Evolutionary conservation across 2,888 invertebrate species (phyloP).

Genomic region (Perizoma affinitatum): DNA sequence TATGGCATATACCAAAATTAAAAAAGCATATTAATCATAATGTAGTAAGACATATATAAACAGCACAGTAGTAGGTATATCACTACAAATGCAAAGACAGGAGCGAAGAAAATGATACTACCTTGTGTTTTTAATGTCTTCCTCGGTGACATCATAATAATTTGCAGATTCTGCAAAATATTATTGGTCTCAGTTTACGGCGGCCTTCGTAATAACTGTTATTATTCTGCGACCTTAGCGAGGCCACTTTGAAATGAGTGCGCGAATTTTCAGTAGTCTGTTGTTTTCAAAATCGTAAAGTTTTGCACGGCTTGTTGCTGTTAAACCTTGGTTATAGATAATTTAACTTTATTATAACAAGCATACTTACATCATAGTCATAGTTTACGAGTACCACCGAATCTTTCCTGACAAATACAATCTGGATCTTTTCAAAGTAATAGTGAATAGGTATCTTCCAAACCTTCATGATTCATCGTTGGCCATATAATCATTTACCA

Average conservation of each 20-base stretch:
- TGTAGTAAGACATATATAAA: too few species aligned
- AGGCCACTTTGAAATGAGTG: slow-evolving; percentile 31
- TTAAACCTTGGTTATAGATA: slow-evolving; percentile 19
- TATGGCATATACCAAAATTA: too few species aligned
- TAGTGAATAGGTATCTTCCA: too few species aligned
- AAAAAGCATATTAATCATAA: too few species aligned
- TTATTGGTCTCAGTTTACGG: slow-evolving; percentile 30
- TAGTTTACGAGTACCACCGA: too few species aligned
- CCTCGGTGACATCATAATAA: slow-evolving; percentile 58
- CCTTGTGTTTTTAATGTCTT: slow-evolving; percentile 47
- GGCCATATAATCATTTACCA: too few species aligned
- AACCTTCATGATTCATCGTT: too few species aligned
- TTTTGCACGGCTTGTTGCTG: slow-evolving; percentile 6
- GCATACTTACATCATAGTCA: too few species aligned
- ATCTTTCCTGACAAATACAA: too few species aligned
- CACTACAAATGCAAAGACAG: too few species aligned
- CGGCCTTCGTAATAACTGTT: slow-evolving; percentile 27
- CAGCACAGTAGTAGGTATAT: too few species aligned
- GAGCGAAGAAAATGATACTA: background rate
- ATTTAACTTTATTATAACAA: background rate
- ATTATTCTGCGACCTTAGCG: slow-evolving; percentile 14
- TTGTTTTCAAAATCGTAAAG: slow-evolving; percentile 19
- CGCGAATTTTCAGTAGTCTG: slow-evolving; percentile 10
- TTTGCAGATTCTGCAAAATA: slow-evolving; percentile 43
- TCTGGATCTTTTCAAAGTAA: too few species aligned